phyloP scores from a whole-genome alignment of 2,797 vertebrate species.

The Okamejei kenojei region DNA sequence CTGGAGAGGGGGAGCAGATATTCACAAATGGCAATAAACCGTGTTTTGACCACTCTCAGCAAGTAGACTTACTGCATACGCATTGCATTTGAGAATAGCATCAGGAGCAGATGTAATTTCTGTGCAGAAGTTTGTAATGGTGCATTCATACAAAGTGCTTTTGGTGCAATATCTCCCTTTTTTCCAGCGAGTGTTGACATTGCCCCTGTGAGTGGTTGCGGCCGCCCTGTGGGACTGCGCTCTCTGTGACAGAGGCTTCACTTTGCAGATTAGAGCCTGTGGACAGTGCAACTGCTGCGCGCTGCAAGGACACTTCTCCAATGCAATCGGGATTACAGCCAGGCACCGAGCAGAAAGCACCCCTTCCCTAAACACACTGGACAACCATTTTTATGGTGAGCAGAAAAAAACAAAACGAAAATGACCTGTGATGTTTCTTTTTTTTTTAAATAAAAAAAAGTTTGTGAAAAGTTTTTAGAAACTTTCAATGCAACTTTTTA shows the following conservation, averaged over 20 bases:
- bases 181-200: neutral
- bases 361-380: neutral
- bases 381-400: slow-evolving; percentile 25
- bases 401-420: too few species aligned
- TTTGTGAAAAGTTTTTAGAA: neutral
- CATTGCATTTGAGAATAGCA: too few species aligned
- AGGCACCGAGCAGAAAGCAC: neutral
- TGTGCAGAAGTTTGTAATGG: neutral
- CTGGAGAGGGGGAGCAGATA: neutral
- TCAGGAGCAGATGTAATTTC: neutral
- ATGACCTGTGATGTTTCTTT: neutral
- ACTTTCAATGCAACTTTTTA: slow-evolving; percentile 17
- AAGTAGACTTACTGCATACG: too few species aligned
- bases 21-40: neutral
- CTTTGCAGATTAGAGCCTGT: slow-evolving; percentile 29
- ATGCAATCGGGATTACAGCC: slow-evolving; percentile 28
- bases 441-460: neutral
- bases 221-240: slow-evolving; percentile 10
- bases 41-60: too few species aligned
- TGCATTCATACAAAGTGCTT: neutral
- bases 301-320: neutral
- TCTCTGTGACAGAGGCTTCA: slow-evolving; percentile 1
- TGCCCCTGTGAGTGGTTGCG: slow-evolving; percentile 7
- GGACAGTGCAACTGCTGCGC: slow-evolving; percentile 14
- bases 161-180: neutral